Evolutionary conservation across 2,888 invertebrate species (phyloP).

Genomic region (Anorthoa munda): DNA sequence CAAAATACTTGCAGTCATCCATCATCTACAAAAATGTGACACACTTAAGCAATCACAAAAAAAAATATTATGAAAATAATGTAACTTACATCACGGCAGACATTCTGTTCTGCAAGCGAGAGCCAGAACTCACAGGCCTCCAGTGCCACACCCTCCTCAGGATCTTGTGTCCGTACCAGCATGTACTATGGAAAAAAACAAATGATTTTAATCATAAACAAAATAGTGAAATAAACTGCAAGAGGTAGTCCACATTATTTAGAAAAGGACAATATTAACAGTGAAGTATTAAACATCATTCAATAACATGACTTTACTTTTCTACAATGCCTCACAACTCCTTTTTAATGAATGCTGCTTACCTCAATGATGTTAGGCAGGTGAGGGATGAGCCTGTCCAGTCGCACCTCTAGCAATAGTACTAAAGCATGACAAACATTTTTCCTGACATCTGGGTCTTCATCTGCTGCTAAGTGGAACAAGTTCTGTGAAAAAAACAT

Average conservation of each 20-base stretch:
- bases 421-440: slow-evolving; percentile 99
- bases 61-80: not conserved
- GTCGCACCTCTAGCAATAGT: slow-evolving; percentile 98
- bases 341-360: slow-evolving; percentile 33
- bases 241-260: not conserved
- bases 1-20: not conserved
- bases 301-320: too few species aligned
- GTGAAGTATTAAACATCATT: not conserved
- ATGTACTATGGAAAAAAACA: slow-evolving; percentile 93
- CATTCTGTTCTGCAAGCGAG: slow-evolving; percentile 98
- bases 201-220: not conserved
- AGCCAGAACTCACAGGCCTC: slow-evolving; percentile 99
- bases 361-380: slow-evolving; percentile 99
- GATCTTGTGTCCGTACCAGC: slow-evolving; percentile 98
- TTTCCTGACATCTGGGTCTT: slow-evolving; percentile 99
- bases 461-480: slow-evolving; percentile 98
- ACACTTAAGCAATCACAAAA: not conserved
- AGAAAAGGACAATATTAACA: not conserved
- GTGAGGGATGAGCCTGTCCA: slow-evolving; percentile 98
- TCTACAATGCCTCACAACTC: too few species aligned
- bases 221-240: not conserved
- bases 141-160: slow-evolving; percentile 98
- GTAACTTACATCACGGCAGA: slow-evolving; percentile 94
- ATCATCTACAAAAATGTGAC: not conserved
- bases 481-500: slow-evolving; percentile 92